Percentiles rank a stretch among this genome's conserved stretches.
Evolutionary conservation across 2,797 vertebrate genomes (phyloP).

Genomic region (Gymnothorax javanicus): DNA sequence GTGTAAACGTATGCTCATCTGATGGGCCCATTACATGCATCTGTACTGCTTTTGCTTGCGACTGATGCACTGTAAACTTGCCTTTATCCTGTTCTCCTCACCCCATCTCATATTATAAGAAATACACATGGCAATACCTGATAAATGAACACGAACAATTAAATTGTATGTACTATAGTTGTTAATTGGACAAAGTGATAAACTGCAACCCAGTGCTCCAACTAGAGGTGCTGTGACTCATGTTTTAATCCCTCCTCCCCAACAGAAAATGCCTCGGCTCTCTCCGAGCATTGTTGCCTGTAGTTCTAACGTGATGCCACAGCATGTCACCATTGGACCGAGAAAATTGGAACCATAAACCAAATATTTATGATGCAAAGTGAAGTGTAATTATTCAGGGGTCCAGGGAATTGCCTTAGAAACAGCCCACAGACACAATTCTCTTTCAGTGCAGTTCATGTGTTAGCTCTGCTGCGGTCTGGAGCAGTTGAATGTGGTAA

Average conservation of each 20-base stretch:
- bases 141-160: not conserved
- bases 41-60: not conserved
- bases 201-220: slow-evolving; percentile 39
- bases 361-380: slow-evolving; percentile 58
- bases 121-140: not conserved
- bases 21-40: not conserved
- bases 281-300: slow-evolving; percentile 4
- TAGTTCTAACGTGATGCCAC: slow-evolving; percentile 29
- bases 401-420: slow-evolving; percentile 48
- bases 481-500: slow-evolving; percentile 52
- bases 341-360: slow-evolving; percentile 50
- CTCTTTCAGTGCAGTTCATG: slow-evolving; percentile 23
- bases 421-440: slow-evolving; percentile 47
- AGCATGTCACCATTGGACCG: slow-evolving; percentile 41
- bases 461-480: slow-evolving; percentile 41
- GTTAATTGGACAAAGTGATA: slow-evolving; percentile 31
- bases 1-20: not conserved
- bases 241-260: not conserved
- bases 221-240: slow-evolving; percentile 35
- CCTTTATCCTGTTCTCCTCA: not conserved
- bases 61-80: not conserved
- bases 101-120: slow-evolving; percentile 14
- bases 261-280: not conserved
- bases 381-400: slow-evolving; percentile 59
- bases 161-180: slow-evolving; percentile 7